Evolutionary conservation across 2,888 invertebrate genomes (phyloP), one percentile per base, ranked within the genome.

Genomic region (Mythimna ferrago): DNA sequence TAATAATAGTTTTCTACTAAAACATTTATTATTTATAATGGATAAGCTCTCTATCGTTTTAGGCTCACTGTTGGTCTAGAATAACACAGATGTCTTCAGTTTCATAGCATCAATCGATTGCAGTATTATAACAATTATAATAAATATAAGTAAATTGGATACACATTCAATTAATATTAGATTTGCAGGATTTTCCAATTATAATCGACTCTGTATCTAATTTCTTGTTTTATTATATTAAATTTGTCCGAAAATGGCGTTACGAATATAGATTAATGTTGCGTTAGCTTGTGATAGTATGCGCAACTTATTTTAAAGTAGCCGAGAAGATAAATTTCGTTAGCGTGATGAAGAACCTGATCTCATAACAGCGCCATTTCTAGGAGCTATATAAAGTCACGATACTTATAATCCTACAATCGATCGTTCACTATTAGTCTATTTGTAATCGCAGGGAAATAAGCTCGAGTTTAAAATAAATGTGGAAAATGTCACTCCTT

Each of bases 41-140:
- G 90, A 87, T 95, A 96, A 96, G 96, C 96, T 96, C 96, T 96
- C 93, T 96, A 95, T 92, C 89, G 89, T 92, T 90, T 95, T 96
- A 96, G 96, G 96, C 96, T 95, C 93, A 90, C 89, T 90, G 91
- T 91, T 88, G 86, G 84, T 93, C 93, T 91, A 92, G 93, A 93
- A 92, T 86, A 89, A 93, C 94, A 93, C 89, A 93, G 92, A 92
- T 90, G 83, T 92, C 93, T 92, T 90, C 90, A 71, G 85, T 78
- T 61, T 21, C n/a, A 68, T 53, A 66, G 72, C 60, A 51, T 6
- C 71, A 74, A 87, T 73, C 82, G 78, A 80, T 76, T 41, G 41
- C 58, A 81, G 76, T 6, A 71, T 64, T 54, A 26, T 11, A 19
- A 19, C 6, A 54, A 32, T 67, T 57, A 19, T 54, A 38, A 16